Base-by-base conservation (phyloP, 2,888 invertebrate genomes). In the Chloroclysta siterata region DNA sequence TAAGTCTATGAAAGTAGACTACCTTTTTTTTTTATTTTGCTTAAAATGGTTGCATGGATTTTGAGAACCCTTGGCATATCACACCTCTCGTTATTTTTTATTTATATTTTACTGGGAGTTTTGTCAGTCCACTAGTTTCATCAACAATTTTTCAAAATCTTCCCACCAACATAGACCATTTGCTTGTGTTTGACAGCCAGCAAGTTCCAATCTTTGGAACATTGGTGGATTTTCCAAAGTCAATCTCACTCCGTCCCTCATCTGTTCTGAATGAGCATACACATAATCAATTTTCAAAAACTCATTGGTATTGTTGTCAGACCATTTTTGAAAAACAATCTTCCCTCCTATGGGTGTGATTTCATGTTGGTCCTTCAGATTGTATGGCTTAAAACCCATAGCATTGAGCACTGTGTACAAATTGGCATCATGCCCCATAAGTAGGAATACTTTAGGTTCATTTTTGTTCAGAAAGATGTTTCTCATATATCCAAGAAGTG, bases 361-460 rank as follows among this genome's bases (percentile, higher is more conserved):
- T 72, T 90, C 88, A 66, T 82, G 73, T 47, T 88, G 90, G 6
- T 85, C 68, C 11, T 66, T 65, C 5, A 93, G 74, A 1, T 1
- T 59, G 65, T 82, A 90, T 0, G 81, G 72, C 61, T 81, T 82
- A 47, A 91, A 83, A 22, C 71, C 62, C 69, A 93, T 73, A 8
- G 81, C 75, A 3, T 79, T 85, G 0, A 90, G 63, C 0, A 91
- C 47, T 0, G 90, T 88, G 46, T 85, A 87, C 4, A 91, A 76
- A 64, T 92, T 93, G 1, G 89, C 86, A 74, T 91, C 91, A 65
- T 93, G 92, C 0, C 90, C 92, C 87, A 90, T 89, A 0, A 93
- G 65, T 11, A 91, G 69, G 0, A 77, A 72, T 0, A 89, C 75
- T 75, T 83, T 89, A 2, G 83, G 76, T 10, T 72, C 53, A 14